These are phyloP conservation scores for Brotula barbata DNA, from an alignment of 2,797 vertebrate genomes.

Conservation along the genomic window DNA sequence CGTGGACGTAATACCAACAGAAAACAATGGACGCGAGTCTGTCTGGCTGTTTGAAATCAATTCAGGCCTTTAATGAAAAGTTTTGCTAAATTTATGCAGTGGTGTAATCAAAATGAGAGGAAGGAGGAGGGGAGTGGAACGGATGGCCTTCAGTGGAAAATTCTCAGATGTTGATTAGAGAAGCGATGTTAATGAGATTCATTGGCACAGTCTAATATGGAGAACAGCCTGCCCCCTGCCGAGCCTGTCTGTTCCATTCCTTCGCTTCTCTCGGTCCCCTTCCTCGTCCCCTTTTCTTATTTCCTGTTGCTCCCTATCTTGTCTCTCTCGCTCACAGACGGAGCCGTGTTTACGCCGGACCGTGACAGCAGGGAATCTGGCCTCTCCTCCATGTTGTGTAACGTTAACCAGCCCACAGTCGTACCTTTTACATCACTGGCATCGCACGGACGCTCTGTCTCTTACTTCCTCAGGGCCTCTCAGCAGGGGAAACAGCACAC, in stretches of 20 bases:
- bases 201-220: conserved; percentile 68
- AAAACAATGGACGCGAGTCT: conserved; percentile 32
- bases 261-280: not conserved
- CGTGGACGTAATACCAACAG: conserved; percentile 26
- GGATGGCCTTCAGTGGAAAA: conserved; percentile 71
- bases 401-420: conserved; percentile 33
- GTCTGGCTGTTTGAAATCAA: conserved; percentile 42
- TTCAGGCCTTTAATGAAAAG: conserved; percentile 40
- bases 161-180: conserved; percentile 75
- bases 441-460: conserved; percentile 21
- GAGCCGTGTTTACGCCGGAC: conserved; percentile 45
- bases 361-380: conserved; percentile 30
- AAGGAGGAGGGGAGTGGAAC: conserved; percentile 49
- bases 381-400: conserved; percentile 33
- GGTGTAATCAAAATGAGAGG: conserved; percentile 59
- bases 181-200: conserved; percentile 77
- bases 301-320: conserved; percentile 1
- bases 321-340: conserved; percentile 31
- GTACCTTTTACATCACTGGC: conserved; percentile 31
- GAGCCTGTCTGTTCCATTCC: conserved; percentile 61
- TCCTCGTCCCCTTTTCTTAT: conserved; percentile 20
- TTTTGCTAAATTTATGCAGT: conserved; percentile 58
- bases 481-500: conserved; percentile 28
- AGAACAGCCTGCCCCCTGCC: conserved; percentile 66
- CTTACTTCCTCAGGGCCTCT: conserved; percentile 27